Evolutionary conservation across 2,797 vertebrate genomes (phyloP), one percentile per base, ranked within the genome.

Genomic region (Lemur catta): DNA sequence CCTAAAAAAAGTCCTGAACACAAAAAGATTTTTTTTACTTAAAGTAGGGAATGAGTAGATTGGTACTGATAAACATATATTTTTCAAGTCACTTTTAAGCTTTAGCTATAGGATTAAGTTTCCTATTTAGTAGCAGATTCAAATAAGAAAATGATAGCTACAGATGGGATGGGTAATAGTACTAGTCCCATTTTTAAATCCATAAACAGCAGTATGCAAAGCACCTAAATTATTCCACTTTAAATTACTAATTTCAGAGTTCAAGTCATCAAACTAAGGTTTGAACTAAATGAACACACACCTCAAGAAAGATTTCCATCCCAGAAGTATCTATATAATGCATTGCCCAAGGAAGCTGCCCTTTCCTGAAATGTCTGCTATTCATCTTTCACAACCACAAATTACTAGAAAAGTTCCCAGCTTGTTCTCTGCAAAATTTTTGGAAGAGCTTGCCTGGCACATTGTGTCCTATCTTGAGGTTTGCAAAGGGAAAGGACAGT

Each of bases 401-500:
- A 50, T 74, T 79, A 41, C 30, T 52, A 59, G 72, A 75, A 86
- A 90, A 46, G 61, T n/a, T 84, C 46, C 61, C 91, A 88, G 50
- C 22, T 78, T 92, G 28, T 48, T 93, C 65, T 85, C 61, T 69
- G 57, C 22, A 72, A 91, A 89, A 90, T 13, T 52, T 38, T 91
- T 87, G 76, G 80, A 84, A 94, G 84, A 59, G 43, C 48, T 81
- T 85, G n/a, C 38, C 38, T 92, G 84, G 72, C 61, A 89, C 69
- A 38, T 15, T 35, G 14, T 55, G 90, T 92, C 57, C 78, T 92
- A 33, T 79, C 43, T 76, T 59, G 85, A 86, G 93, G 78, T 76
- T 81, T 95, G 43, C 78, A 80, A 72, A 88, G 46, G 38, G 67
- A 90, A 81, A 97, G 74, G 75, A 96, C 75, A 94, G 55, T 69